Base-by-base conservation (phyloP, 2,888 invertebrate genomes). In the Ophion slaviceki region DNA sequence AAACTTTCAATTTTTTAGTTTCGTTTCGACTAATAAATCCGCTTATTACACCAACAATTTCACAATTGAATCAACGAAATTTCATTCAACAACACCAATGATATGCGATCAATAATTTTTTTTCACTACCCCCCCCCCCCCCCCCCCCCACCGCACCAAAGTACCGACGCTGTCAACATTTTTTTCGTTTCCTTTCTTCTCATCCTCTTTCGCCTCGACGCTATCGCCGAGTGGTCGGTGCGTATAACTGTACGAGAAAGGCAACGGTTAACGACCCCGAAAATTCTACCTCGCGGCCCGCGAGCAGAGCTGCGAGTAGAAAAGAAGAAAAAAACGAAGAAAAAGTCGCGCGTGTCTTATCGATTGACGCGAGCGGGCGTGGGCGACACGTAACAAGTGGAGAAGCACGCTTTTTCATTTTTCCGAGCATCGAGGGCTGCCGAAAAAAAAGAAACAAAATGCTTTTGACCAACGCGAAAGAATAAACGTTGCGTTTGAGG, bases 191-290 rank as follows among this genome's bases (percentile, higher is more conserved):
- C 14, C 20, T 61, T 61, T 61, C 36, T 57, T 24, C n/a, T n/a
- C 17, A 20, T 59, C 10, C 5, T 6, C 40, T 28, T 17, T 53
- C 14, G 20, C 72, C 64, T 20, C 20, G 47, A 66, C 64, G 59
- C 45, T 67, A 66, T 17, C 47, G 32, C 17, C 36, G 53, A 64
- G 47, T 17, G 71, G 45, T 47, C 24, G 20, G 67, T 24, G 62
- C 32, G 32, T 77, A 82, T 80, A 84, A 82, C 84, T 80, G 86
- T 84, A 80, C 57, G 45, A 67, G 10, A 66, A 11, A n/a, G 24
- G 47, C 70, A 24, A 66, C 80, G 86, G 85, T 87, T 86, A 86
- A 87, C 82, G 87, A 87, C 86, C 87, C 84, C 80, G 62, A 76
- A 84, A 84, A 76, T 76, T 79, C 75, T 57, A 57, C 28, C 68